Conservation (phyloP, 2,113 vertebrate species). For the Dromas ardeola region DNA sequence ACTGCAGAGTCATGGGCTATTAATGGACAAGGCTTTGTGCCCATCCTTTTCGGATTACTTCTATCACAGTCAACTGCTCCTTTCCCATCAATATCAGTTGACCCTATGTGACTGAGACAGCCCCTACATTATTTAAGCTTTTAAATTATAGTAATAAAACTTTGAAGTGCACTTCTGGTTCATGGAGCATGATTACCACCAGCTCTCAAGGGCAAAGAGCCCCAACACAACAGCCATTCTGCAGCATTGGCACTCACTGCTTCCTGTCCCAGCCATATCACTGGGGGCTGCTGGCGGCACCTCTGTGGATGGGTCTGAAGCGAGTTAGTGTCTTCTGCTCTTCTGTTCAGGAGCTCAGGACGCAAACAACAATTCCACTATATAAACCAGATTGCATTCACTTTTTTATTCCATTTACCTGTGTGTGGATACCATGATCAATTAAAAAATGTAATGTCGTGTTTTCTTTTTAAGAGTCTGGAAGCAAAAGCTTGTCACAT, state of each 20-base stretch:
- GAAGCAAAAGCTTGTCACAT: neutral
- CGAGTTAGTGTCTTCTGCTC: neutral
- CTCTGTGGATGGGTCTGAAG: neutral
- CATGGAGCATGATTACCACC: neutral
- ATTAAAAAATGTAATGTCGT: neutral
- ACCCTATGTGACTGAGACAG: neutral
- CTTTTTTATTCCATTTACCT: neutral
- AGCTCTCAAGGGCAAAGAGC: constrained; percentile 26
- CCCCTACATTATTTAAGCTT: neutral
- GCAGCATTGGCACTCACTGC: neutral
- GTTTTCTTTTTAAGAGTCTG: neutral
- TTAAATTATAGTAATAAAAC: constrained; percentile 24
- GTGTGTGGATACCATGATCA: fast-evolving
- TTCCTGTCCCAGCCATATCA: neutral
- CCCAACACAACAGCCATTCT: neutral
- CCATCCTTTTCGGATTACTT: neutral
- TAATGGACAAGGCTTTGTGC: constrained; percentile 13
- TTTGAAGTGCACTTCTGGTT: neutral
- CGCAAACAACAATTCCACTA: neutral
- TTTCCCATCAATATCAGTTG: constrained; percentile 18
- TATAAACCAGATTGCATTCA: neutral
- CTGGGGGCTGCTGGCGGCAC: neutral
- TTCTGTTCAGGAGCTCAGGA: neutral
- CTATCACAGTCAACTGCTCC: neutral
- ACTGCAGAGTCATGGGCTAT: constrained; percentile 15